Evolutionary conservation across 2,113 vertebrate species (phyloP).

Genomic region (Aegotheles bennettii): DNA sequence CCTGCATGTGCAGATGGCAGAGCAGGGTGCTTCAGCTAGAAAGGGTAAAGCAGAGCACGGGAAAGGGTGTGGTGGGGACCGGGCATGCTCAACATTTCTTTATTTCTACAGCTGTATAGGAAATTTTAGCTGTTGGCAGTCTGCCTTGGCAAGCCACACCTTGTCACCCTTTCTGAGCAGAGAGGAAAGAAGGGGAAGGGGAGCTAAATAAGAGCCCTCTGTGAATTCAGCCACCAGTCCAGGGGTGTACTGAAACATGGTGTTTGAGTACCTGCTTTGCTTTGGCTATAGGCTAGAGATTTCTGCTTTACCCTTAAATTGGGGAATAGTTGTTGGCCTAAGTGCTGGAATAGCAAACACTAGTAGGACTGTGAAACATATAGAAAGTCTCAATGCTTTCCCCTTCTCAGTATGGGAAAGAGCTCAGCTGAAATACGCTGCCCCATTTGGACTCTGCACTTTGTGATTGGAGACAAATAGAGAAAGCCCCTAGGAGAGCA

Average conservation of each 20-base stretch:
- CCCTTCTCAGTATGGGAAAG: neutral
- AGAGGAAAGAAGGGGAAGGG: neutral
- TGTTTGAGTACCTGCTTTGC: neutral
- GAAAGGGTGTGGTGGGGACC: neutral
- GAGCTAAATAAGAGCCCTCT: neutral
- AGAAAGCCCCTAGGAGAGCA: neutral
- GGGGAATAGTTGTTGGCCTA: neutral
- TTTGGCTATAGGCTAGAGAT: neutral
- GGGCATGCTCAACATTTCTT: neutral
- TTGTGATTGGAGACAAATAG: neutral
- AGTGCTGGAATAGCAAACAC: neutral
- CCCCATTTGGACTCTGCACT: neutral
- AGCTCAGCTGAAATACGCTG: neutral
- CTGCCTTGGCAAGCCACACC: constrained; percentile 21
- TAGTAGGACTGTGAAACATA: neutral
- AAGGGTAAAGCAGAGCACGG: neutral
- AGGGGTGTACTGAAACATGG: accelerated
- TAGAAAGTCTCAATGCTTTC: neutral
- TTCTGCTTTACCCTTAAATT: neutral
- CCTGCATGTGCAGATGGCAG: neutral
- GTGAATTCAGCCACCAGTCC: neutral
- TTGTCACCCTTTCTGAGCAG: neutral
- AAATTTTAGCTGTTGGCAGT: constrained; percentile 21
- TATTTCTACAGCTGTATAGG: constrained; percentile 39
- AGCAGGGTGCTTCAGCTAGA: neutral